phyloP scores from a whole-genome alignment of 2,888 invertebrate genomes.

The Rhagium mordax region DNA sequence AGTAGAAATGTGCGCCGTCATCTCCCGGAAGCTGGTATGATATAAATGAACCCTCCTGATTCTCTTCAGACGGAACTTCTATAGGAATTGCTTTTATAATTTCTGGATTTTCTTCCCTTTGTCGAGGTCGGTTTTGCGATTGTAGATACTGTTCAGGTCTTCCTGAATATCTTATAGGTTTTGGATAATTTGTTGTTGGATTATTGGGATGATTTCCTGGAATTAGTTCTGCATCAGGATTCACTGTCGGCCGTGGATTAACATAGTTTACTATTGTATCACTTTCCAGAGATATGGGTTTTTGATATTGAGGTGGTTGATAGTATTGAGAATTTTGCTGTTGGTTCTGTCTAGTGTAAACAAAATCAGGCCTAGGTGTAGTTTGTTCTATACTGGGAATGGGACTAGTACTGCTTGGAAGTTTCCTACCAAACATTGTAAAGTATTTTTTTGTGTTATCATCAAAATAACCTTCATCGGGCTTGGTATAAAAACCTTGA shows the following conservation, averaged over 20 bases:
- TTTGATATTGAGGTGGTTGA: conserved; percentile 47
- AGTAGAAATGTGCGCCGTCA: conserved; percentile 85
- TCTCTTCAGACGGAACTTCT: conserved; percentile 47
- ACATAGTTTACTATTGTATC: conserved; percentile 83
- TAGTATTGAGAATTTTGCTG: conserved; percentile 49
- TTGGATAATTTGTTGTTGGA: conserved; percentile 49
- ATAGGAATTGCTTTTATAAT: conserved; percentile 63
- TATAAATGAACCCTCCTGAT: conserved; percentile 73
- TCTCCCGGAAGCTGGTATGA: conserved; percentile 83
- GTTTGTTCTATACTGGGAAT: conserved; percentile 50
- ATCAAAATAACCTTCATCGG: conserved; percentile 80
- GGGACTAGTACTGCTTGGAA: conserved; percentile 71
- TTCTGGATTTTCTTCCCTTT: conserved; percentile 54
- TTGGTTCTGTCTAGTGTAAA: conserved; percentile 44
- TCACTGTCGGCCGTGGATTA: conserved; percentile 77
- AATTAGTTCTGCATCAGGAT: conserved; percentile 78
- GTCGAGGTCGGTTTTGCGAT: conserved; percentile 47
- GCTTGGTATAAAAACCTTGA: conserved; percentile 78
- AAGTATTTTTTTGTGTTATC: conserved; percentile 84
- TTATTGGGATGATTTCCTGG: conserved; percentile 49
- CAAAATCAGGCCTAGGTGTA: conserved; percentile 30
- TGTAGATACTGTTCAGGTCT: conserved; percentile 38
- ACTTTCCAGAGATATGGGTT: conserved; percentile 72
- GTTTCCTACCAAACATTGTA: conserved; percentile 81
- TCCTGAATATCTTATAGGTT: conserved; percentile 54